A percentile compares a stretch with the other conserved stretches of the same genome.
Conservation (phyloP, 2,888 invertebrate genomes). For the Stenotaenia linearis region DNA sequence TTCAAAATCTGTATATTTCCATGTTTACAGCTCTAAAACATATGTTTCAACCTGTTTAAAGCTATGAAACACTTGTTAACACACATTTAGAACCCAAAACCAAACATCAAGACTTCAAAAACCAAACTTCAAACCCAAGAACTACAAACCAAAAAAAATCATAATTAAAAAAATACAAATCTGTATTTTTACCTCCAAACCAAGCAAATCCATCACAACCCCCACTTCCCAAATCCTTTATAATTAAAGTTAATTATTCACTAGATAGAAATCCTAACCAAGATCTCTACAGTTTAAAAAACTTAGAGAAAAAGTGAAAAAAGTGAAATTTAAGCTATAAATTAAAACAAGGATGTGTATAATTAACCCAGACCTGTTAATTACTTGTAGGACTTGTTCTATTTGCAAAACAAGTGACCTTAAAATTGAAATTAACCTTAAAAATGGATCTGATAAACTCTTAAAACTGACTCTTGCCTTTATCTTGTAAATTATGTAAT, state of each 20-base stretch:
- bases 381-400: not conserved
- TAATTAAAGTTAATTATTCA: not conserved
- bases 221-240: not conserved
- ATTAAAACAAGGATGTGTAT: not conserved
- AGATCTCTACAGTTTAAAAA: not conserved
- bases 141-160: no score
- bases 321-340: not conserved
- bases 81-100: no score
- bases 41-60: no score
- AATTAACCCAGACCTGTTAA: not conserved
- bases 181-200: not conserved
- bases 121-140: no score
- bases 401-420: not conserved
- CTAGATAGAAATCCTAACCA: not conserved
- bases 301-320: no score
- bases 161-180: not conserved
- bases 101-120: no score
- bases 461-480: not conserved
- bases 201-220: not conserved
- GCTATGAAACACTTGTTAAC: no score
- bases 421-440: not conserved
- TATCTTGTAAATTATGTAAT: not conserved
- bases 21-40: no score
- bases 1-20: no score
- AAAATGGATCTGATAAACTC: not conserved